phyloP scores from a whole-genome alignment of 2,113 vertebrate genomes.

The Dromiciops gliroides region DNA sequence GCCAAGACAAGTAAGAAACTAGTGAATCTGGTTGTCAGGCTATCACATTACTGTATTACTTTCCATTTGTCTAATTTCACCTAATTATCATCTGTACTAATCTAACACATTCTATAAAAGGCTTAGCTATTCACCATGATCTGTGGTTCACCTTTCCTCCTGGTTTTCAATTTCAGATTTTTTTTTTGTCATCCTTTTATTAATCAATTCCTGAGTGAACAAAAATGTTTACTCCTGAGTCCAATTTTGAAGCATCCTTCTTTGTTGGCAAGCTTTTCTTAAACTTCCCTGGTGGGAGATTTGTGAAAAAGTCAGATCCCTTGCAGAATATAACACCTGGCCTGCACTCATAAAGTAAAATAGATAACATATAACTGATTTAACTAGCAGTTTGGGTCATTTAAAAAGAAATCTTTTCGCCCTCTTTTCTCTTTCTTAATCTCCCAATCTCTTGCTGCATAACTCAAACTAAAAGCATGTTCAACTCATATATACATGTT shows the following conservation, averaged over 20 bases:
- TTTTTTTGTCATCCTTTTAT: conserved; percentile 64
- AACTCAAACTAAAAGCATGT: conserved; percentile 57
- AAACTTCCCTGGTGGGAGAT: conserved; percentile 42
- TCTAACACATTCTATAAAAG: conserved; percentile 64
- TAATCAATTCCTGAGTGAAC: conserved; percentile 60
- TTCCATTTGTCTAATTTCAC: conserved; percentile 69
- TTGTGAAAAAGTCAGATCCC: conserved; percentile 43
- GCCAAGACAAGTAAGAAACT: conserved; percentile 59
- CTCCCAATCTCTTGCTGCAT: conserved; percentile 38
- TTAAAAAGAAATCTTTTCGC: conserved; percentile 44
- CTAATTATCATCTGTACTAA: conserved; percentile 73
- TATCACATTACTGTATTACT: conserved; percentile 65
- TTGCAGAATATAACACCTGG: conserved; percentile 44
- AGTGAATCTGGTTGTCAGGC: conserved; percentile 69
- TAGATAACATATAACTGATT: conserved; percentile 16
- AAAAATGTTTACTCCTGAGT: conserved; percentile 58
- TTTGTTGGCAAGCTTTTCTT: conserved; percentile 56
- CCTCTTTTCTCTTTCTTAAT: conserved; percentile 46
- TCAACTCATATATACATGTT: conserved; percentile 54
- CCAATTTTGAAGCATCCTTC: conserved; percentile 54
- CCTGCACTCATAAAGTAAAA: conserved; percentile 50
- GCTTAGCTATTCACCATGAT: conserved; percentile 48
- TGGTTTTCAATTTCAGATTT: conserved; percentile 62
- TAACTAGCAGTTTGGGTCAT: conserved; percentile 2
- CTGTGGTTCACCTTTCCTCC: conserved; percentile 58